Base-by-base conservation (phyloP, 2,888 invertebrate genomes). In the Oscheius sp. region DNA sequence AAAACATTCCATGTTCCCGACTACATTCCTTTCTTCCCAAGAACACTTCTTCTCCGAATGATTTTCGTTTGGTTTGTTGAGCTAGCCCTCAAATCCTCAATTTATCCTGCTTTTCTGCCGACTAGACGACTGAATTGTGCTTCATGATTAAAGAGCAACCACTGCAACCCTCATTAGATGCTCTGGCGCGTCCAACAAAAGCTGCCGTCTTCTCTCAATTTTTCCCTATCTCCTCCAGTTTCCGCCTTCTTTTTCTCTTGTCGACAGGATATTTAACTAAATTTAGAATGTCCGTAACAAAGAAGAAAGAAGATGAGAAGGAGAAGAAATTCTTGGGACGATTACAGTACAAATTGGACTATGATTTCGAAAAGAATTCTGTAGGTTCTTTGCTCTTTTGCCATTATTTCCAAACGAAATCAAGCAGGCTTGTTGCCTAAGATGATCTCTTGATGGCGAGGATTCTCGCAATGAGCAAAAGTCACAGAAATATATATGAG, bases 301-400 rank as follows among this genome's bases (percentile, higher is more conserved):
- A 82, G 59, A 82, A 83, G 72, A 84, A 84, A 63, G 86, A 87
- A 43, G 86, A 86, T 13, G 87, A 87, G 53, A 87, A 87, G 75
- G 87, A 87, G 80, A 91, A 91, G 81, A 88, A 88, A 75, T 90
- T 90, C 80, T 92, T 99, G 86, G 99, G 99, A 88, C 94, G 94
- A 91, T 92, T 99, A 79, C 96, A 98, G 90, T 99, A 90, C 88
- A 91, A 91, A 69, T 92, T 98, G 90, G 98, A 98, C 90, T 98
- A 97, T 90, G 98, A 98, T 91, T 99, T 98, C 92, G 96, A 97
- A 91, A 95, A 96, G 88, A 97, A 96, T 91, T 96, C 96, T 91
- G 91, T 91, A 80, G 82, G 86, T 81, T 66, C 27, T 61, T 45
- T 5, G 16, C 27, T 43, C 18, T 1, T 35, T 61, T 41, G 43